Percentiles rank a stretch among this genome's conserved stretches.
Conservation (phyloP, 2,797 vertebrate species). For the Taenioides sp. region DNA sequence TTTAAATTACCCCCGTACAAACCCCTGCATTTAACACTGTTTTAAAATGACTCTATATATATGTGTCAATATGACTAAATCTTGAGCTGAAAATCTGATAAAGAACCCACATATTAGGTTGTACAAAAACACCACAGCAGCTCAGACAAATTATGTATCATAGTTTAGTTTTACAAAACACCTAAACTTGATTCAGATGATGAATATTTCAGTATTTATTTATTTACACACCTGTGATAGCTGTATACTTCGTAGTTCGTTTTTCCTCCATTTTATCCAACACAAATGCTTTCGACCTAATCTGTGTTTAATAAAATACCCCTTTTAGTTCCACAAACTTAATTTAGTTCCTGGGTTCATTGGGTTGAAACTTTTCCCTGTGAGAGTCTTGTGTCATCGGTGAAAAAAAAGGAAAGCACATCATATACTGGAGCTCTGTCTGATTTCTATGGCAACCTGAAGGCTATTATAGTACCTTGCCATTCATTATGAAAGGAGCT, state of each 20-base stretch:
- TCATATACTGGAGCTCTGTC: constrained; percentile 90
- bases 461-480: constrained; percentile 97
- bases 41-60: neutral
- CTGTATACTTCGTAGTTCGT: neutral
- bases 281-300: neutral
- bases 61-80: neutral
- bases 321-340: neutral
- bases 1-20: neutral
- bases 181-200: neutral
- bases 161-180: too few species aligned
- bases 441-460: constrained; percentile 94
- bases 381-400: constrained; percentile 87
- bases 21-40: neutral
- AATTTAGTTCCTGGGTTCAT: neutral
- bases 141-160: neutral
- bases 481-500: constrained; percentile 97
- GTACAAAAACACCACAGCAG: too few species aligned
- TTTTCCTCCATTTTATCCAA: constrained; percentile 1
- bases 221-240: neutral
- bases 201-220: neutral
- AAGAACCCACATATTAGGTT: too few species aligned
- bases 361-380: constrained; percentile 34
- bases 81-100: neutral
- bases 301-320: neutral
- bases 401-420: constrained; percentile 64